Percentiles rank a stretch among this genome's conserved stretches.
These are phyloP conservation scores for Polypterus senegalus DNA, from an alignment of 2,113 vertebrate genomes.

Conservation along the genomic window DNA sequence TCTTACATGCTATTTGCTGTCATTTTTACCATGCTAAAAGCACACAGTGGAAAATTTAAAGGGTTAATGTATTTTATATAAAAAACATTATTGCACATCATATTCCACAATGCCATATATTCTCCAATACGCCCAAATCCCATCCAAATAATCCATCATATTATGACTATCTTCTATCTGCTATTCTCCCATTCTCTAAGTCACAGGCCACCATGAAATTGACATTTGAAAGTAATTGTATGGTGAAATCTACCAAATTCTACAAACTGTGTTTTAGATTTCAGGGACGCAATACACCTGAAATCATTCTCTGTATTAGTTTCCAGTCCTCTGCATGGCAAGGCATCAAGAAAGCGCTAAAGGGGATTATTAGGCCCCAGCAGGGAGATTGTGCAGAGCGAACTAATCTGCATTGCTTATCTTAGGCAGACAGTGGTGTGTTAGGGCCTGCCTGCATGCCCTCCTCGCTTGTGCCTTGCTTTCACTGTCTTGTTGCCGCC, in stretches of 20 bases:
- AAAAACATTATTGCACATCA: too few relatives aligned
- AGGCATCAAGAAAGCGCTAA: constrained; percentile 45
- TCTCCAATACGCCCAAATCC: not conserved
- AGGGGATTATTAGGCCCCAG: constrained; percentile 52
- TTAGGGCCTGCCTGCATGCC: constrained; percentile 44
- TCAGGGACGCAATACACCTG: constrained; percentile 36
- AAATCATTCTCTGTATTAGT: constrained; percentile 40
- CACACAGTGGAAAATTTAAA: too few relatives aligned
- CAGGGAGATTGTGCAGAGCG: constrained; percentile 48
- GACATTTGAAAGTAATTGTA: constrained; percentile 87
- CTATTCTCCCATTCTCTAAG: constrained; percentile 62
- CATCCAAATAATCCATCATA: constrained; percentile 38
- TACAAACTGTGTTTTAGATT: constrained; percentile 49
- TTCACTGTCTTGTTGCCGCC: constrained; percentile 53
- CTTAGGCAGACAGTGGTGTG: constrained; percentile 45
- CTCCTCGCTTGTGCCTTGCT: constrained; percentile 43
- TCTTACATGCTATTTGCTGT: too few relatives aligned
- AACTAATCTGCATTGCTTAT: constrained; percentile 55
- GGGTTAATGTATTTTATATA: too few relatives aligned
- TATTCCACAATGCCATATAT: too few relatives aligned
- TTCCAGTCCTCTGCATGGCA: constrained; percentile 41
- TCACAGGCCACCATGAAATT: constrained; percentile 76
- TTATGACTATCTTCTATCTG: constrained; percentile 41
- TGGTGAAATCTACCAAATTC: constrained; percentile 52
- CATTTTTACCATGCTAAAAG: too few relatives aligned